Evolutionary conservation across 1,140 invertebrate genomes (phyloP).

Genomic region (Drosophila simulans): DNA sequence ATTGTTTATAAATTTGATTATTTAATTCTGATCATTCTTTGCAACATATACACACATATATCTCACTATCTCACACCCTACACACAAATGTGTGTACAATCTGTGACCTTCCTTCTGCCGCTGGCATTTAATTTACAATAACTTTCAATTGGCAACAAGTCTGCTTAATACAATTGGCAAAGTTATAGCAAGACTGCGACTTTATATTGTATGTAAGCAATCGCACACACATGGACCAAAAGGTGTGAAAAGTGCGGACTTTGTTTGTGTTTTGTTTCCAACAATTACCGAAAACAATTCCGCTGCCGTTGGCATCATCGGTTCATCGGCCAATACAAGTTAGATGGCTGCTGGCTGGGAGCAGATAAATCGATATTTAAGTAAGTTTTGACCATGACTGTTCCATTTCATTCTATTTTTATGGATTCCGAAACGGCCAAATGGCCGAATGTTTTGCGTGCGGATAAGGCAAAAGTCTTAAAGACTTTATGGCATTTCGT

Average conservation of each 20-base stretch:
- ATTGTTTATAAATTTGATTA: too few relatives aligned
- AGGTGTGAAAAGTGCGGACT: conserved; percentile 65
- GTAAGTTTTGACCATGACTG: conserved; percentile 75
- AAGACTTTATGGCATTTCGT: conserved; percentile 57
- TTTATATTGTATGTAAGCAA: conserved; percentile 37
- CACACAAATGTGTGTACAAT: background rate
- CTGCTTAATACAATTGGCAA: conserved; percentile 39
- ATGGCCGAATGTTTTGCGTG: conserved; percentile 5
- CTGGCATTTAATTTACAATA: conserved; percentile 40
- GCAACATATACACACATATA: too few relatives aligned
- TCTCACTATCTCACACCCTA: background rate
- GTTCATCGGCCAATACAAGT: conserved; percentile 19
- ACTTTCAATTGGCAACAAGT: conserved; percentile 24
- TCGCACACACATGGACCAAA: conserved; percentile 37
- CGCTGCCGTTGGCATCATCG: conserved; percentile 15
- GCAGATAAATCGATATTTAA: conserved; percentile 74
- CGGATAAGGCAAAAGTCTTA: conserved; percentile 50
- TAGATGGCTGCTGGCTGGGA: conserved; percentile 37
- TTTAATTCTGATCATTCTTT: too few relatives aligned
- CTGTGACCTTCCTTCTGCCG: conserved; percentile 14
- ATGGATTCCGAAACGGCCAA: conserved; percentile 32
- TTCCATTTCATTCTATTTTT: conserved; percentile 56
- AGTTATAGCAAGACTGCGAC: conserved; percentile 32
- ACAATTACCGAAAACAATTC: conserved; percentile 71
- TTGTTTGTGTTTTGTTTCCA: conserved; percentile 71